phyloP scores from a whole-genome alignment of 2,888 invertebrate genomes.

The Drosophila yooni region DNA sequence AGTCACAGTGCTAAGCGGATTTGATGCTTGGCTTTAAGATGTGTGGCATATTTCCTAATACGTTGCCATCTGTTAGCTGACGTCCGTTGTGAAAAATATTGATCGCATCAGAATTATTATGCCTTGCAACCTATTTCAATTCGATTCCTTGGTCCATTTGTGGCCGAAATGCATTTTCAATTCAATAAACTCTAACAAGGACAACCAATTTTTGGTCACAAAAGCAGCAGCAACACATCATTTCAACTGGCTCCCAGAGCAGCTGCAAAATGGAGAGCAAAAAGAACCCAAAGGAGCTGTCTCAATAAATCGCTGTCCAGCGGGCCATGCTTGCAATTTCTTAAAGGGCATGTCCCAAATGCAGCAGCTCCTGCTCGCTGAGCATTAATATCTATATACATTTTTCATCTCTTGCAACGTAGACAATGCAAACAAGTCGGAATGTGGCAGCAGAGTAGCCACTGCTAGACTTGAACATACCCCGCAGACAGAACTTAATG shows the following conservation, averaged over 20 bases:
- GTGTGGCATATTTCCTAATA: slow-evolving; percentile 8
- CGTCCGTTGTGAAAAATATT: slow-evolving; percentile 38
- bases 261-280: slow-evolving; percentile 5
- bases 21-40: background rate
- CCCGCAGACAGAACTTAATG: background rate
- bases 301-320: slow-evolving; percentile 62
- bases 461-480: slow-evolving; percentile 8
- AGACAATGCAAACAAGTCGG: slow-evolving; percentile 61
- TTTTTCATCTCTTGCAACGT: slow-evolving; percentile 57
- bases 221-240: slow-evolving; percentile 38
- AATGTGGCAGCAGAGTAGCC: background rate
- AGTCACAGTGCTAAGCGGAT: background rate
- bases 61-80: slow-evolving; percentile 33
- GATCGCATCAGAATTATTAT: slow-evolving; percentile 28
- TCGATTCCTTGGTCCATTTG: slow-evolving; percentile 55
- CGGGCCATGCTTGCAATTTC: slow-evolving; percentile 51
- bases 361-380: slow-evolving; percentile 58
- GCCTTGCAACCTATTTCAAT: slow-evolving; percentile 35
- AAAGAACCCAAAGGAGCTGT: slow-evolving; percentile 33
- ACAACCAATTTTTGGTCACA: slow-evolving; percentile 55
- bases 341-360: slow-evolving; percentile 60
- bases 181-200: slow-evolving; percentile 55
- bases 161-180: slow-evolving; percentile 59
- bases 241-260: slow-evolving; percentile 12
- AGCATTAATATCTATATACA: slow-evolving; percentile 69